Evolutionary conservation across 2,888 invertebrate genomes (phyloP).

Genomic region (Liodrosophila aerea): DNA sequence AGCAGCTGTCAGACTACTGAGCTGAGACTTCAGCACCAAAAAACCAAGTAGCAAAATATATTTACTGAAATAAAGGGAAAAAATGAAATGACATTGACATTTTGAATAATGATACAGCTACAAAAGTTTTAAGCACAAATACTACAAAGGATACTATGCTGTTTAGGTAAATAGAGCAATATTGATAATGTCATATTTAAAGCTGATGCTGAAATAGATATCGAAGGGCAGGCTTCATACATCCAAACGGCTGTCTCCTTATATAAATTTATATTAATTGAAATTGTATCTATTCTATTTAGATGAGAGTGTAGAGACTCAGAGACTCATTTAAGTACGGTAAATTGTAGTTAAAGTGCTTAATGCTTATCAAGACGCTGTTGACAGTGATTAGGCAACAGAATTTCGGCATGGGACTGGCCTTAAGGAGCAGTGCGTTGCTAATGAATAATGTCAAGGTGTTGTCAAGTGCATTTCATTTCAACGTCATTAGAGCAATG

Average conservation of each 20-base stretch:
- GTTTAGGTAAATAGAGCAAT: constrained; percentile 5
- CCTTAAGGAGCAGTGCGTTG: constrained; percentile 29
- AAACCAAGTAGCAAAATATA: constrained; percentile 41
- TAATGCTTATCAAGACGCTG: constrained; percentile 12
- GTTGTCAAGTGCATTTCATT: constrained; percentile 73
- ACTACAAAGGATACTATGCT: neutral
- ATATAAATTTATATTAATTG: too few species aligned
- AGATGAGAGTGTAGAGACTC: neutral
- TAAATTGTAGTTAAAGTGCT: constrained; percentile 8
- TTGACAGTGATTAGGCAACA: constrained; percentile 49
- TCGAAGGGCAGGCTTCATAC: too few species aligned
- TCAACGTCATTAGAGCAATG: constrained; percentile 54
- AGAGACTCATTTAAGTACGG: constrained; percentile 3
- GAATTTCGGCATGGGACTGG: constrained; percentile 3
- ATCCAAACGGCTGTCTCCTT: too few species aligned
- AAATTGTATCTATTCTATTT: too few species aligned
- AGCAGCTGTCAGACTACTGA: constrained; percentile 69
- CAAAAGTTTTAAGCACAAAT: constrained; percentile 18
- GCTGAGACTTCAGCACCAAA: constrained; percentile 58
- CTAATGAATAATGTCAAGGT: constrained; percentile 77
- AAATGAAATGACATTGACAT: constrained; percentile 79
- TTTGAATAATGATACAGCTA: constrained; percentile 76
- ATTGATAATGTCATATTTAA: neutral
- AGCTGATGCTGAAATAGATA: too few species aligned
- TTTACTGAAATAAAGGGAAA: constrained; percentile 14